These are phyloP conservation scores for Tragelaphus imberbis DNA, from an alignment of 2,113 vertebrate genomes.

Conservation along the genomic window DNA sequence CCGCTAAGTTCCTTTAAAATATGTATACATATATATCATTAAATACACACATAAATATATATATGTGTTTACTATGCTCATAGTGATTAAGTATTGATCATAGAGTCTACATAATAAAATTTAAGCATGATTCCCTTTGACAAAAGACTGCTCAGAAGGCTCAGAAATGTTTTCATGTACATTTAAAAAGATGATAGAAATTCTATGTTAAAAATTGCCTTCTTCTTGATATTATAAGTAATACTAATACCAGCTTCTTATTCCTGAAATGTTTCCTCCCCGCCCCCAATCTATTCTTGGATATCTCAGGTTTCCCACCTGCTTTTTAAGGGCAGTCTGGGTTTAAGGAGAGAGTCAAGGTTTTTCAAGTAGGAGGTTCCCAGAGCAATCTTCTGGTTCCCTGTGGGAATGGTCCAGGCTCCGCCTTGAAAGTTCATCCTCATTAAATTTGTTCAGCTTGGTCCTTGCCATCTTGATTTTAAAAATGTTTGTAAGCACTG, in stretches of 20 bases:
- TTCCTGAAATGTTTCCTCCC: not conserved
- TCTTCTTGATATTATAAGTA: not conserved
- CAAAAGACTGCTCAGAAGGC: not conserved
- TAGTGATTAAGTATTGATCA: not conserved
- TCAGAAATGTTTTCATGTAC: not conserved
- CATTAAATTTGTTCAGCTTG: accelerated
- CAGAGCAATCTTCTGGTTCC: not conserved
- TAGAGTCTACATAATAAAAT: not conserved
- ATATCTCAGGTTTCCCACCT: not conserved
- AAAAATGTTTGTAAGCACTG: not conserved
- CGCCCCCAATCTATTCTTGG: not conserved
- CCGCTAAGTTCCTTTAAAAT: not conserved
- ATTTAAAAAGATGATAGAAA: not conserved
- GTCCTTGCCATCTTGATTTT: not conserved
- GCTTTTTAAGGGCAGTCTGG: not conserved
- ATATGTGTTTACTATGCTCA: not conserved
- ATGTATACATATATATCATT: not conserved
- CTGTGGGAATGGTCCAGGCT: not conserved
- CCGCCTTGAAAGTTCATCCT: not conserved
- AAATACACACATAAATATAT: not conserved
- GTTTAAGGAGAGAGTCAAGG: not conserved
- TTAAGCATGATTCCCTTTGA: not conserved
- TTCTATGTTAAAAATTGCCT: not conserved
- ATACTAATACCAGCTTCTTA: not conserved
- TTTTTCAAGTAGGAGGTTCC: accelerated